Conservation (phyloP, 2,797 vertebrate genomes). For the Fratercula arctica region DNA sequence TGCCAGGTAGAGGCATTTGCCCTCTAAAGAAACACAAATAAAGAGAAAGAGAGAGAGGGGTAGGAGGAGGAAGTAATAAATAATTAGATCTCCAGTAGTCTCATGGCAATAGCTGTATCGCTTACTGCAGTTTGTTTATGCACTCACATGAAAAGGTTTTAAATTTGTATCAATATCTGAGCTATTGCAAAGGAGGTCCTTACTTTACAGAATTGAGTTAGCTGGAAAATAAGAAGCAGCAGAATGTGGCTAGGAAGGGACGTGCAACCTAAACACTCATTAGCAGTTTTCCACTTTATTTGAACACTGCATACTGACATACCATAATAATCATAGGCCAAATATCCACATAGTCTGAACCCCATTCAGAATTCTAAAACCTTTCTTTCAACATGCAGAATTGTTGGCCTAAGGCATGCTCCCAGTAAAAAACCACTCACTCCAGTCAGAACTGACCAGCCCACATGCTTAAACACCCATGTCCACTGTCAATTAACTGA, state of each 20-base stretch:
- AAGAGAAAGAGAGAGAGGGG: neutral
- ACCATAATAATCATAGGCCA: constrained; percentile 44
- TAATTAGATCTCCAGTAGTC: constrained; percentile 49
- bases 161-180: constrained; percentile 48
- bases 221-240: constrained; percentile 22
- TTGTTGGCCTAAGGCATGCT: constrained; percentile 76
- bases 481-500: constrained; percentile 72
- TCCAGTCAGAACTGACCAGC: constrained; percentile 61
- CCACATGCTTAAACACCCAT: constrained; percentile 68
- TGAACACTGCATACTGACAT: constrained; percentile 51
- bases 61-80: constrained; percentile 53
- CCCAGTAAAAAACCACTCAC: constrained; percentile 65
- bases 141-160: constrained; percentile 34
- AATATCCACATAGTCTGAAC: constrained; percentile 51
- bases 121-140: constrained; percentile 45
- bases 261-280: neutral
- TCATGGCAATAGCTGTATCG: constrained; percentile 47
- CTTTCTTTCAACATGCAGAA: constrained; percentile 38
- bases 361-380: constrained; percentile 61
- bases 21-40: constrained; percentile 58
- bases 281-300: neutral
- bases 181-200: constrained; percentile 46
- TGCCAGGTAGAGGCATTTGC: constrained; percentile 72
- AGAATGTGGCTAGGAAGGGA: constrained; percentile 42
- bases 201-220: constrained; percentile 54